Evolutionary conservation across 2,888 invertebrate species (phyloP), one percentile per base, ranked within the genome.

Genomic region (Cistogaster globosa): DNA sequence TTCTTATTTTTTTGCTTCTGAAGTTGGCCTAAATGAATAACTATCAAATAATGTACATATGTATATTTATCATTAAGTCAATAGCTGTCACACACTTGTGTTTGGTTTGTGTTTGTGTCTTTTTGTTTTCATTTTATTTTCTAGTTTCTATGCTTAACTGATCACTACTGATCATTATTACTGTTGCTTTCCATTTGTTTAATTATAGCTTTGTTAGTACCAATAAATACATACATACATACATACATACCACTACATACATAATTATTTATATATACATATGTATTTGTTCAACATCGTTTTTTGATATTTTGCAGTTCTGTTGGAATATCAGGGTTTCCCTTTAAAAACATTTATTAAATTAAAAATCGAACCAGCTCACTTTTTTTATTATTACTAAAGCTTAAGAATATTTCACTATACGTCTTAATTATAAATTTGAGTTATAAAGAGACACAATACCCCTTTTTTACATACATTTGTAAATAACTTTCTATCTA

Each of bases 121-220:
- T 32, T 32, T 32, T 32, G 6, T 7, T 53, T 51, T 57, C 5
- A 58, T 18, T 69, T 62, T 69, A 55, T 62, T 65, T 79, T 65
- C n/a, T 48, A 57, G 36, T 81, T 75, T 81, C 74, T 62, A 81
- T 75, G 81, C 68, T 68, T 81, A 68, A 68, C 60, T 75, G 81
- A 80, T 80, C 74, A 68, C 53, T 51, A 79, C 45, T 57, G 63
- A 53, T 75, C 68, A 75, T 57, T 45, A 68, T 55, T 53, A 69
- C 60, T 48, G 55, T 22, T 62, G 55, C 68, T 75, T 68, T 81
- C 22, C 62, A 81, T 68, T 69, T 81, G 62, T 81, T 68, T 67
- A 42, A 74, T 67, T 51, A 58, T 72, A 57, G 53, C 55, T 75
- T 42, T 67, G 45, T 68, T 65, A 72, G 65, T 65, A 65, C 65